Percentiles rank a stretch among this genome's conserved stretches.
Conservation (phyloP, 1,140 invertebrate species). For the Riptortus pedestris region DNA sequence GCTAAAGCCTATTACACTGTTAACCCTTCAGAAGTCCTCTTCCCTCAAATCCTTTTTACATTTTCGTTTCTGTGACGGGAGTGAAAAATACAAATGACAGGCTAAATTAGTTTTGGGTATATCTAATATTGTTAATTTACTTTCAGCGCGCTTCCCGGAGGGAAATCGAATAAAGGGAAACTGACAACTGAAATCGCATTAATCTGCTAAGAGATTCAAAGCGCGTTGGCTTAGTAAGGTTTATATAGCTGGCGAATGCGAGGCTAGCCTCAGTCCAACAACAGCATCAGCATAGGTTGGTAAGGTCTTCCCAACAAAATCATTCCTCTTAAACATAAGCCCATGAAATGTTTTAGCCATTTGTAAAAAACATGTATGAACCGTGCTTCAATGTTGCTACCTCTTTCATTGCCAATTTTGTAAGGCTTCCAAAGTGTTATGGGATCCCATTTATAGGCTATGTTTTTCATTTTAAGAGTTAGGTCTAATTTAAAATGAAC, state of each 20-base stretch:
- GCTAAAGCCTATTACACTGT: too few relatives aligned
- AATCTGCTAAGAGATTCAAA: slow-evolving; percentile 9
- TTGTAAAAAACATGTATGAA: not conserved
- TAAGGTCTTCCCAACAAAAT: not conserved
- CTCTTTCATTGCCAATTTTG: too few relatives aligned
- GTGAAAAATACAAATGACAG: too few relatives aligned
- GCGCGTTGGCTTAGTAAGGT: not conserved
- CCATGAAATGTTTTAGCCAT: not conserved
- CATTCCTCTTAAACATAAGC: not conserved
- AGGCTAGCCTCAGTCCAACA: not conserved
- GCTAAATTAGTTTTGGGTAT: not conserved
- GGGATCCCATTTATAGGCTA: too few relatives aligned
- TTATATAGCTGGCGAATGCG: not conserved
- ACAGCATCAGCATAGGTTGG: not conserved
- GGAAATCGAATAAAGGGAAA: not conserved
- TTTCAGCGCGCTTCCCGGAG: not conserved
- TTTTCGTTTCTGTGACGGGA: too few relatives aligned
- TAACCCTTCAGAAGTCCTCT: too few relatives aligned
- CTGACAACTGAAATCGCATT: slow-evolving; percentile 9
- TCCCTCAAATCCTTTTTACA: too few relatives aligned
- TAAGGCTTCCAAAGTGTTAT: too few relatives aligned
- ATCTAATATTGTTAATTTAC: not conserved
- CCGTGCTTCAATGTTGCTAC: not conserved
- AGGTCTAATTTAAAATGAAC: too few relatives aligned
- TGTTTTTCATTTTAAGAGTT: too few relatives aligned